Evolutionary conservation across 2,888 invertebrate genomes (phyloP), one percentile per base, ranked within the genome.

Genomic region (Abrostola triplasia): DNA sequence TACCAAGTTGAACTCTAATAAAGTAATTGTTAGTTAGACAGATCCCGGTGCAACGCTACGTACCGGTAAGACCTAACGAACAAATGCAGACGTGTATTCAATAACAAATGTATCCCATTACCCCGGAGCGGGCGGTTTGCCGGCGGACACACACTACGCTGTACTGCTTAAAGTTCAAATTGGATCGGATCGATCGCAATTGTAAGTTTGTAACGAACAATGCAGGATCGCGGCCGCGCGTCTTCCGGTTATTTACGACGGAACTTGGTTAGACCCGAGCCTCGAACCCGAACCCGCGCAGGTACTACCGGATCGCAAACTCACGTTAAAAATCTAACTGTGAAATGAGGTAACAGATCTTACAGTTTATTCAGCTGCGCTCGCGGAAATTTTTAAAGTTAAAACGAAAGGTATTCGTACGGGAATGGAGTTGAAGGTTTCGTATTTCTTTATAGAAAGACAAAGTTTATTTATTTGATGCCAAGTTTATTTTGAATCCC

Each of bases 301-400:
- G 66, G 77, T 76, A 76, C 58, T 53, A 53, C 67, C 52, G 67
- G 59, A 67, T 71, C 65, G 62, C 57, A 67, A 65, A 70, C 64
- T 70, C 62, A 67, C 47, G 66, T 67, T 77, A 51, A 80, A 76
- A 79, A 76, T 80, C 73, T 80, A 68, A 76, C 73, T 68, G 66
- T 78, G 69, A 76, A 78, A 78, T 78, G 76, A 80, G 71, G 71
- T 68, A 80, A 76, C 73, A 70, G 80, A 80, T 79, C 80, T 68
- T 56, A 38, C 59, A 67, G 59, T 79, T 77, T 76, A 78, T 70
- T 77, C 69, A 60, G 66, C 58, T 67, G 59, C 58, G 59, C 67
- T 69, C 69, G 65, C 66, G 76, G 73, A 71, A 68, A 73, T 76
- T 75, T 69, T 66, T 64, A 79, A 78, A 76, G 79, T 77, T 79